These are phyloP conservation scores for Drosophila willistoni DNA, from an alignment of 1,140 invertebrate species.

Conservation along the genomic window DNA sequence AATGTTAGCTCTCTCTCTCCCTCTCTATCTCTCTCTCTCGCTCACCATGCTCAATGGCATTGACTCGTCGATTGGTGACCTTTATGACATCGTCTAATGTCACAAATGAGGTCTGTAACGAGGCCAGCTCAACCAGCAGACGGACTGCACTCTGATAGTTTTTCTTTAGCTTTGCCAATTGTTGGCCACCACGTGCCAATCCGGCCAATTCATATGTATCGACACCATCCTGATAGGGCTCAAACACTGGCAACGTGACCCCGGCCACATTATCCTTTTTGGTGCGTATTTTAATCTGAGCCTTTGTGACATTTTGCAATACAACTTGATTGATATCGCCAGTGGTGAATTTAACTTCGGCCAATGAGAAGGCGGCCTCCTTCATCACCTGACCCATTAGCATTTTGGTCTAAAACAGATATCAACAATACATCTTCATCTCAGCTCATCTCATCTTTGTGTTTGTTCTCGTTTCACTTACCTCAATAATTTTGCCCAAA, in stretches of 20 bases:
- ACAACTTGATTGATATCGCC: conserved; percentile 99
- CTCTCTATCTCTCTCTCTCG: too few relatives aligned
- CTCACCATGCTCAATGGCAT: conserved; percentile 99
- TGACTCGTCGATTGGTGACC: conserved; percentile 98
- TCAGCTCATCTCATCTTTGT: not conserved
- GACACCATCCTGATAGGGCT: conserved; percentile 96
- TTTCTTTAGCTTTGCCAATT: conserved; percentile 96
- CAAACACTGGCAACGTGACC: conserved; percentile 97
- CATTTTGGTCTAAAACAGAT: conserved; percentile 89
- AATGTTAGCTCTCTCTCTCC: too few relatives aligned
- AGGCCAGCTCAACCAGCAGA: conserved; percentile 96
- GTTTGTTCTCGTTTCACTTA: conserved; percentile 80
- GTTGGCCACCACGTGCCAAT: conserved; percentile 96
- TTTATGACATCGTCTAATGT: conserved; percentile 99
- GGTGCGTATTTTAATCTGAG: conserved; percentile 98
- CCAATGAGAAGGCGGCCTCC: conserved; percentile 98
- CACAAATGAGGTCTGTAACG: conserved; percentile 98
- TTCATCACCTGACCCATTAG: conserved; percentile 99
- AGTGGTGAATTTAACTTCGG: conserved; percentile 99
- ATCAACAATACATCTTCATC: conserved; percentile 86
- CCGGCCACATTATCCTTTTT: conserved; percentile 99
- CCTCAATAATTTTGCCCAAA: conserved; percentile 98
- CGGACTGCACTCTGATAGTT: conserved; percentile 97
- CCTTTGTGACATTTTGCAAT: conserved; percentile 98
- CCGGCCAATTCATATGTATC: conserved; percentile 97